Evolutionary conservation across 2,113 vertebrate genomes (phyloP).

Genomic region (Apus apus): DNA sequence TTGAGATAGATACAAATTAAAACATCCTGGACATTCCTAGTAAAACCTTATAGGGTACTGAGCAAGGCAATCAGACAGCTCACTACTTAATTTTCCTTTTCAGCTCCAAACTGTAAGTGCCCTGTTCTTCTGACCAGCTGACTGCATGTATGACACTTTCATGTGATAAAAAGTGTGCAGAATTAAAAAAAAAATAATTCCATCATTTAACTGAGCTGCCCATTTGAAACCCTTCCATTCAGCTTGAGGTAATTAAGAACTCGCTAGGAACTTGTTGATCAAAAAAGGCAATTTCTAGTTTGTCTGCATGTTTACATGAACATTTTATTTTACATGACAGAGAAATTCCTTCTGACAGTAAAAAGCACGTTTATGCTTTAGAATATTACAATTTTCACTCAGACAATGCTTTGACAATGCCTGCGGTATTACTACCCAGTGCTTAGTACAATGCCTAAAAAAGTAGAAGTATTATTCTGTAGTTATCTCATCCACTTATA

Average conservation of each 20-base stretch:
- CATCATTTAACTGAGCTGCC: neutral
- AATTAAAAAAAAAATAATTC: neutral
- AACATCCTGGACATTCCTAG: neutral
- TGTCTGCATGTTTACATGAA: neutral
- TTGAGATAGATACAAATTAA: neutral
- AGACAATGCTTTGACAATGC: neutral
- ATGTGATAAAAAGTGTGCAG: neutral
- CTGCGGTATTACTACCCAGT: neutral
- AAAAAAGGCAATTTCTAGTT: neutral
- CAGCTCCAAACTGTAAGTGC: neutral
- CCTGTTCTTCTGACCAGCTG: neutral
- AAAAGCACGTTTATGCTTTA: neutral
- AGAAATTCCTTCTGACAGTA: neutral
- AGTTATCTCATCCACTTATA: neutral
- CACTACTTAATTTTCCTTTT: neutral
- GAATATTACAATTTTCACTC: neutral
- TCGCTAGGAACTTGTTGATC: neutral
- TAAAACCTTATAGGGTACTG: neutral
- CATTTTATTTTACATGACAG: neutral
- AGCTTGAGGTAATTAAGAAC: neutral
- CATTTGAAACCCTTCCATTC: neutral
- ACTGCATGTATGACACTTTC: neutral
- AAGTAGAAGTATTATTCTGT: neutral
- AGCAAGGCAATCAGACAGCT: neutral
- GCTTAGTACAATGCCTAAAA: neutral